Conservation (phyloP, 2,797 vertebrate genomes). For the Furcifer pardalis region DNA sequence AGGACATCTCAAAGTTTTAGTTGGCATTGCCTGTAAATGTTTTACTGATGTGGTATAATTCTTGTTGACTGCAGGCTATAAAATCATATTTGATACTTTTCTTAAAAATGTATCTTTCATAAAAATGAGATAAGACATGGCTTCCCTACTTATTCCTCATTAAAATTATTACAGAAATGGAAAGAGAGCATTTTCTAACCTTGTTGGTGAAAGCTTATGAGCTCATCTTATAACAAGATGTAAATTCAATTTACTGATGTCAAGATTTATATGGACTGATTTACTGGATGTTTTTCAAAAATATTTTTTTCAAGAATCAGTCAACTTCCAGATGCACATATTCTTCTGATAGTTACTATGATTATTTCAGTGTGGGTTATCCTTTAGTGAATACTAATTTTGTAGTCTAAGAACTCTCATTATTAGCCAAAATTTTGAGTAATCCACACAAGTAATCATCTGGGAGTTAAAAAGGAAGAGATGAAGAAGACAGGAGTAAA, state of each 20-base stretch:
- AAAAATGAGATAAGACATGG: background rate
- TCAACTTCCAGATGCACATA: background rate
- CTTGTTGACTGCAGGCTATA: background rate
- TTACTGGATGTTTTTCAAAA: background rate
- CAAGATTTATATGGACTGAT: background rate
- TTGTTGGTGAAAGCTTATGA: background rate
- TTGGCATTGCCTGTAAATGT: slow-evolving; percentile 5
- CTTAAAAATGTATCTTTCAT: background rate
- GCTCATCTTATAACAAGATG: background rate
- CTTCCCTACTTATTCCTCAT: background rate
- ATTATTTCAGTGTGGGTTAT: slow-evolving; percentile 16
- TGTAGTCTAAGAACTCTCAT: background rate
- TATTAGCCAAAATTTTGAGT: background rate
- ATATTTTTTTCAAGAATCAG: background rate
- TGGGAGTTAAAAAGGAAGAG: background rate
- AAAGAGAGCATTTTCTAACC: background rate
- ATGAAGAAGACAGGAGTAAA: background rate
- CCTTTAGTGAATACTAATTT: background rate
- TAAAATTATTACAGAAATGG: background rate
- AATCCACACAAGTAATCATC: slow-evolving; percentile 5
- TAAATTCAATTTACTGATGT: background rate
- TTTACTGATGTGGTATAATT: background rate
- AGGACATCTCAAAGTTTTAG: background rate
- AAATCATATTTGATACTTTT: slow-evolving; percentile 2
- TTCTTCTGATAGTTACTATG: slow-evolving; percentile 15